A percentile compares a stretch with the other conserved stretches of the same genome.
Conservation (phyloP, 2,888 invertebrate species). For the Aphrophora alni region DNA sequence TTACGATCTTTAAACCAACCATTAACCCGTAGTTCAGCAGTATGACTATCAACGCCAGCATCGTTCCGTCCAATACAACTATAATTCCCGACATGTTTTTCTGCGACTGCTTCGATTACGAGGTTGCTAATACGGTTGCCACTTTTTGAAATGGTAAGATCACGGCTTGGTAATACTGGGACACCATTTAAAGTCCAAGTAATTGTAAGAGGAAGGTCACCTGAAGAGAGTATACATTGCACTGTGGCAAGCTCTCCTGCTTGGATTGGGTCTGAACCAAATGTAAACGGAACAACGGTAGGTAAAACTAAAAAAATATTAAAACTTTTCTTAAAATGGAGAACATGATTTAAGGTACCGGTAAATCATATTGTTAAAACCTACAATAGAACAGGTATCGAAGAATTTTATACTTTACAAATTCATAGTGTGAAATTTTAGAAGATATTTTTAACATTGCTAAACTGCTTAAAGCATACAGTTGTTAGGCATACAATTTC, state of each 20-base stretch:
- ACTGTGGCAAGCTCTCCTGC: constrained; percentile 55
- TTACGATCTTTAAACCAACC: constrained; percentile 37
- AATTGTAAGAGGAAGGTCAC: constrained; percentile 78
- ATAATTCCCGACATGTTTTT: constrained; percentile 55
- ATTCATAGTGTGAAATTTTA: too few species aligned
- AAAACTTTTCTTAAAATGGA: too few species aligned
- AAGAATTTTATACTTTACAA: too few species aligned
- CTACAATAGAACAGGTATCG: too few species aligned
- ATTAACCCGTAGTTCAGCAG: constrained; percentile 50
- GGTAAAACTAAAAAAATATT: constrained; percentile 56
- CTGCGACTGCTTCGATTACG: constrained; percentile 52
- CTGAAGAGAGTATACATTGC: constrained; percentile 73
- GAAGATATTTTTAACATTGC: too few species aligned
- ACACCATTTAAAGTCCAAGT: constrained; percentile 68
- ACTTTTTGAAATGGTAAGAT: constrained; percentile 49
- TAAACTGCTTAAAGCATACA: too few species aligned
- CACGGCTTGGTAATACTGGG: constrained; percentile 57
- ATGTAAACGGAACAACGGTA: constrained; percentile 56
- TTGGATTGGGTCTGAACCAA: constrained; percentile 55
- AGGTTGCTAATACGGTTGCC: constrained; percentile 54
- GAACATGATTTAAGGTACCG: too few species aligned
- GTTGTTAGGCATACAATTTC: too few species aligned
- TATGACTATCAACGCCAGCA: constrained; percentile 54
- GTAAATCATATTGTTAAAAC: too few species aligned
- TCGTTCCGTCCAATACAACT: constrained; percentile 56